A percentile compares a stretch with the other conserved stretches of the same genome.
Conservation (phyloP, 2,888 invertebrate species). For the Sturmia bella region DNA sequence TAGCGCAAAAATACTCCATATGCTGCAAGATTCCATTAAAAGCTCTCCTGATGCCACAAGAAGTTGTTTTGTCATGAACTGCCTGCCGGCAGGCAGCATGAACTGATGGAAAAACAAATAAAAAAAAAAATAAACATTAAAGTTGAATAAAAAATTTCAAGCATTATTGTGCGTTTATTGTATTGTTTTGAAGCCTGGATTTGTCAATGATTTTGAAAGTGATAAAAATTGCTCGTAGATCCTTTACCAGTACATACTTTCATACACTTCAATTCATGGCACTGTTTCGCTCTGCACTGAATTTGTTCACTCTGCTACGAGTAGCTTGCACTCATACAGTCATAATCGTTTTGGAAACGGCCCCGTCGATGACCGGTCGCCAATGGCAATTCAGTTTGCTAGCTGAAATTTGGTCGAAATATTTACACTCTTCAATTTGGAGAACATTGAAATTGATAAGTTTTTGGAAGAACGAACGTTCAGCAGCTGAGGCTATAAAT, state of each 20-base stretch:
- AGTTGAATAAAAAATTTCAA: constrained; percentile 49
- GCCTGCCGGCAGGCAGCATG: constrained; percentile 29
- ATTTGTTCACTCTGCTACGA: constrained; percentile 21
- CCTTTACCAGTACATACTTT: constrained; percentile 77
- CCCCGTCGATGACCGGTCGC: constrained; percentile 34
- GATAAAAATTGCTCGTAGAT: constrained; percentile 82
- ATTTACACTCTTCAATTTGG: neutral
- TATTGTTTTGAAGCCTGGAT: constrained; percentile 78
- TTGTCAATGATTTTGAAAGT: constrained; percentile 82
- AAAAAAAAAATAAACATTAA: constrained; percentile 34
- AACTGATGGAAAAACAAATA: constrained; percentile 10
- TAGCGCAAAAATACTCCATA: constrained; percentile 35
- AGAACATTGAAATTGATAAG: neutral
- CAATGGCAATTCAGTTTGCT: constrained; percentile 33
- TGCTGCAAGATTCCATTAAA: constrained; percentile 17
- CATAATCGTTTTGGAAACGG: constrained; percentile 44
- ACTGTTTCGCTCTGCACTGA: constrained; percentile 6
- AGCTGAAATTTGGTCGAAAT: neutral
- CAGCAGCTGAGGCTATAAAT: no score
- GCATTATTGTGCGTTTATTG: constrained; percentile 63
- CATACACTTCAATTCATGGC: constrained; percentile 30
- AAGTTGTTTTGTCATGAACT: neutral
- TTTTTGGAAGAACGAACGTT: no score
- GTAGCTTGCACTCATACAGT: constrained; percentile 37
- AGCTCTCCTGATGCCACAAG: constrained; percentile 14